Percentiles rank a stretch among this genome's conserved stretches.
phyloP scores from a whole-genome alignment of 2,113 vertebrate species.

The Eclectus roratus region DNA sequence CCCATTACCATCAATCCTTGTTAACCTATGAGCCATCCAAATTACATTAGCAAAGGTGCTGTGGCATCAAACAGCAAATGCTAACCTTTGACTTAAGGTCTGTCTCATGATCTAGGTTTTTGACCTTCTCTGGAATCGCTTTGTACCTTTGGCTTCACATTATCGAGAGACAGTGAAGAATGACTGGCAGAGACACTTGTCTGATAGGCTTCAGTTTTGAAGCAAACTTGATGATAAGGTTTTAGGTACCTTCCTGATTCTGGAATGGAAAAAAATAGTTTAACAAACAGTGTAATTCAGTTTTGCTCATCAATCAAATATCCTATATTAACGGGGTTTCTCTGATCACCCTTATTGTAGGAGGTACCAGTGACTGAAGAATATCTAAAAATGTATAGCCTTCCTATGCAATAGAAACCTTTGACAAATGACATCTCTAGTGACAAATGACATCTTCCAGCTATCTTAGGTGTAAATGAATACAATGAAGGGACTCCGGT shows the following conservation, averaged over 20 bases:
- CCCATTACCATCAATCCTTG: not conserved
- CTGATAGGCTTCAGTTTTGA: not conserved
- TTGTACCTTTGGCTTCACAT: not conserved
- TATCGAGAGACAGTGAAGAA: not conserved
- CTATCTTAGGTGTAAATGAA: not conserved
- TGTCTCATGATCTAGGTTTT: not conserved
- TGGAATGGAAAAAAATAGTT: not conserved
- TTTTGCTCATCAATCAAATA: not conserved
- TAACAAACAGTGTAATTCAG: not conserved
- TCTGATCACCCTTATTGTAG: not conserved
- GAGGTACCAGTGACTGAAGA: not conserved
- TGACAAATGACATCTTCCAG: not conserved
- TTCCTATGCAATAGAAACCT: not conserved
- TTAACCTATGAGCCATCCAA: not conserved
- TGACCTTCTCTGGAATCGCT: not conserved
- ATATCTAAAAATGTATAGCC: not conserved
- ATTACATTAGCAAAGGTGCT: not conserved
- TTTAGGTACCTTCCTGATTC: not conserved
- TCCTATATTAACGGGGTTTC: not conserved
- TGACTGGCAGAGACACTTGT: not conserved
- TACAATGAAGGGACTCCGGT: not conserved
- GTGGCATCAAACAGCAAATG: not conserved
- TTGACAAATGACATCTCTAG: not conserved
- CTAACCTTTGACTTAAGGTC: not conserved
- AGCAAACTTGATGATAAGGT: not conserved